These are phyloP conservation scores for Scytalopus superciliaris DNA, from an alignment of 2,113 vertebrate species.

Conservation along the genomic window DNA sequence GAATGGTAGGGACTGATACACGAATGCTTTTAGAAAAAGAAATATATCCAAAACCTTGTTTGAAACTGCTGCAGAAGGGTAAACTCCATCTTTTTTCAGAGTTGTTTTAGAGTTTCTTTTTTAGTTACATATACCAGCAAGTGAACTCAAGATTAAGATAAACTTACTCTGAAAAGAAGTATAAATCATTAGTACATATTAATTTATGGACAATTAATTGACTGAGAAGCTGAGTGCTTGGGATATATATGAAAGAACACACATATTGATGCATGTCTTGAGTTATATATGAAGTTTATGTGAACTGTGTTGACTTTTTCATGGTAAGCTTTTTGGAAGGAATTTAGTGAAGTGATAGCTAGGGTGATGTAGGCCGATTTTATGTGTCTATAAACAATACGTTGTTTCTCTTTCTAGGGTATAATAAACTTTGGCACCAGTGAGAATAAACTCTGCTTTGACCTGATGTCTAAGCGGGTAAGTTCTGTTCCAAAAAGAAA, in stretches of 20 bases:
- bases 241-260: neutral
- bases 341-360: neutral
- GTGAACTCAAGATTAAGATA: neutral
- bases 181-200: neutral
- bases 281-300: neutral
- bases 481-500: constrained; percentile 12
- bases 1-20: neutral
- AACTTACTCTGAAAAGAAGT: neutral
- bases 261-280: rapidly evolving
- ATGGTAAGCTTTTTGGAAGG: neutral
- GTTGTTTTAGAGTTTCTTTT: neutral
- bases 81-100: neutral
- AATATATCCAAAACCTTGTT: neutral
- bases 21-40: neutral
- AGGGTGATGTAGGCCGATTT: neutral
- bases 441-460: constrained; percentile 92
- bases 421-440: constrained; percentile 88
- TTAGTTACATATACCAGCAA: neutral
- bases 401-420: constrained; percentile 74
- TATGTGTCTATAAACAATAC: neutral
- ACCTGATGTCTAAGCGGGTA: constrained; percentile 87
- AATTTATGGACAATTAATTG: neutral
- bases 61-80: neutral
- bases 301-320: neutral
- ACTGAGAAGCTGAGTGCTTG: neutral